Base-by-base conservation (phyloP, 1,140 invertebrate species). In the Zaprionus camerounensis region DNA sequence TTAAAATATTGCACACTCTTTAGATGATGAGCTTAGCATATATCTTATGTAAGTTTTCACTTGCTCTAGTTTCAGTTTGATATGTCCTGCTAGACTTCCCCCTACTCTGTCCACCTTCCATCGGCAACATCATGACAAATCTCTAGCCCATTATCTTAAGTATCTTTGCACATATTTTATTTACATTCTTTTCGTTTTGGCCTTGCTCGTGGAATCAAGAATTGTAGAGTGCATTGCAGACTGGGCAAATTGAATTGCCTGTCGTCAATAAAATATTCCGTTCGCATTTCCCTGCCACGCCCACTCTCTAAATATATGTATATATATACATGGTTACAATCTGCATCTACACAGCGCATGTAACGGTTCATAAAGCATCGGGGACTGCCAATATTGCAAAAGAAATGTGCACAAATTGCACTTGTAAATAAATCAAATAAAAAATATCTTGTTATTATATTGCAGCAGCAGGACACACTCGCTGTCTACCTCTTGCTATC, bases 341-440 rank as follows among this genome's bases (percentile, higher is more conserved):
- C 41, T 46, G 55, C 65, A 24, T 51, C 17, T 57, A 73, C 66
- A 17, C 31, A 34, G 31, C 41, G 41, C 41, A 46, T 20, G 41
- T 17, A 46, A 80, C 56, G 74, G 73, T 55, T 88, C 58, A 74
- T 56, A 75, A 63, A 46, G 67, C 66, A 57, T 41, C 61, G 69
- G 63, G 38, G 56, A 71, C 44, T 58, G 67, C 13, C 74, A 77
- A 82, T 69, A 82, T 83, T 78, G 78, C 51, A 66, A 81, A 81
- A 90, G 79, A 84, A 90, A 88, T 88, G 75, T 78, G 78, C 76
- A 90, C 78, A 88, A 90, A 88, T 90, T 88, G 84, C 88, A 88
- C 71, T 90, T 84, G 72, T 88, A 87, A 87, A 84, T 88, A 87
- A 87, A 88, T 87, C 81, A 87, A 87, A 88, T 88, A 82, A 78